These are phyloP conservation scores for Protonibea diacanthus DNA, from an alignment of 2,797 vertebrate species.

Conservation along the genomic window DNA sequence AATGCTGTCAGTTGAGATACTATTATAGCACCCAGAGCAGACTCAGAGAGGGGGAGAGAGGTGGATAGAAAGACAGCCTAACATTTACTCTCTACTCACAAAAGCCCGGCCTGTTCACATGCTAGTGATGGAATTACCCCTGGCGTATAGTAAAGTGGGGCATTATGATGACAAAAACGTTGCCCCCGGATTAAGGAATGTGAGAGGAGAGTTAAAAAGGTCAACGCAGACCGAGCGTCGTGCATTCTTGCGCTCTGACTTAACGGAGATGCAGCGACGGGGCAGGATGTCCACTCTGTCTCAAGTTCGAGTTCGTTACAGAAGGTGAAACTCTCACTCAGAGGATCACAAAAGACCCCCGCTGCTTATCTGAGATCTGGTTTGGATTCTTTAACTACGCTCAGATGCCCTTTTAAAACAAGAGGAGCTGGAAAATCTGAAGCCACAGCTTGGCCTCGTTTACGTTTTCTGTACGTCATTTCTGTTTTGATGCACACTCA, in stretches of 20 bases:
- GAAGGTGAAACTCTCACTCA: neutral
- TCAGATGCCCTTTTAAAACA: conserved; percentile 48
- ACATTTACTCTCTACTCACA: conserved; percentile 54
- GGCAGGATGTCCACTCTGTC: conserved; percentile 63
- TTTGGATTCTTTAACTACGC: conserved; percentile 31
- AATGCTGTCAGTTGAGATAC: conserved; percentile 82
- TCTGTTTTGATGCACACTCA: conserved; percentile 74
- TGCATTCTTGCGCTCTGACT: conserved; percentile 78
- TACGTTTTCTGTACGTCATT: conserved; percentile 50
- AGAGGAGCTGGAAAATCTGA: conserved; percentile 62
- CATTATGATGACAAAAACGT: conserved; percentile 70
- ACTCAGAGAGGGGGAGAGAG: conserved; percentile 44
- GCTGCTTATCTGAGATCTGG: neutral
- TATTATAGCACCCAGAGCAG: conserved; percentile 68
- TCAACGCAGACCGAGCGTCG: conserved; percentile 54
- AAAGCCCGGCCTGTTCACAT: conserved; percentile 62
- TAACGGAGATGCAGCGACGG: conserved; percentile 53
- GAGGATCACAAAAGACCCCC: conserved; percentile 2
- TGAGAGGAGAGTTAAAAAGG: conserved; percentile 72
- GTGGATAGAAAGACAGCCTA: conserved; percentile 37
- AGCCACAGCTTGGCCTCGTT: conserved; percentile 32
- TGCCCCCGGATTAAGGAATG: conserved; percentile 75
- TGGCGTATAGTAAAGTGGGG: conserved; percentile 55
- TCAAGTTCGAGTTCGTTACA: conserved; percentile 20
- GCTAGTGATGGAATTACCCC: conserved; percentile 73